Percentiles rank a stretch among this genome's conserved stretches.
Conservation (phyloP, 2,113 vertebrate species). For the Prochilodus magdalenae region DNA sequence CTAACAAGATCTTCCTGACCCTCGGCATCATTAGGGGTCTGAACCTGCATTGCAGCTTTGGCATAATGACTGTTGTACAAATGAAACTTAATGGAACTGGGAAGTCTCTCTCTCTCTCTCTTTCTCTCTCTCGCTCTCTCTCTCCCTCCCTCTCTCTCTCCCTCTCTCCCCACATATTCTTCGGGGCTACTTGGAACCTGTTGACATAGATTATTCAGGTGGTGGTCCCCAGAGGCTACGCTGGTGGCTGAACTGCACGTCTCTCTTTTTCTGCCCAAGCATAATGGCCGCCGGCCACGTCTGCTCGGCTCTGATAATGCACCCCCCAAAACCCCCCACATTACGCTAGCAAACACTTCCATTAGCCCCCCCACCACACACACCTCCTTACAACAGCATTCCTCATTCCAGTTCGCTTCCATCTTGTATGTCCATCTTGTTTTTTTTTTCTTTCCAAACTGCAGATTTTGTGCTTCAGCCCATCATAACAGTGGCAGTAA, state of each 20-base stretch:
- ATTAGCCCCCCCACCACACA: slow-evolving; percentile 73
- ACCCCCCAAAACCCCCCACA: slow-evolving; percentile 54
- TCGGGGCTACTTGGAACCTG: slow-evolving; percentile 78
- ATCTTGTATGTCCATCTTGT: slow-evolving; percentile 85
- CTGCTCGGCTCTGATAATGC: slow-evolving; percentile 81
- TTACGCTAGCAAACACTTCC: slow-evolving; percentile 80
- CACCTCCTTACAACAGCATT: slow-evolving; percentile 73
- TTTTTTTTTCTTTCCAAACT: slow-evolving; percentile 82
- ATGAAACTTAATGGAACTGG: background rate
- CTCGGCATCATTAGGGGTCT: background rate
- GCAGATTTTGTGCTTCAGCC: slow-evolving; percentile 73
- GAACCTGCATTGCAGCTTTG: background rate
- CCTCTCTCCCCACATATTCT: slow-evolving; percentile 70
- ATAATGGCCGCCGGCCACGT: slow-evolving; percentile 78
- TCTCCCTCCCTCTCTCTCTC: slow-evolving; percentile 34
- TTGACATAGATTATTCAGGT: slow-evolving; percentile 84
- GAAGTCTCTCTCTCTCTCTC: slow-evolving; percentile 64
- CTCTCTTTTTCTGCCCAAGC: slow-evolving; percentile 70
- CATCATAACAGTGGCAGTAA: slow-evolving; percentile 35
- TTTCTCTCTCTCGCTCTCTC: slow-evolving; percentile 64
- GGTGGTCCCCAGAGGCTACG: slow-evolving; percentile 69
- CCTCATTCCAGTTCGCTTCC: slow-evolving; percentile 78
- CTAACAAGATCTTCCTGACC: background rate
- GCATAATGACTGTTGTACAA: background rate
- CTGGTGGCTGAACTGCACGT: slow-evolving; percentile 74